Conservation (phyloP, 53 echinoderm and acorn worm genomes). For the Patiria pectinifera region DNA sequence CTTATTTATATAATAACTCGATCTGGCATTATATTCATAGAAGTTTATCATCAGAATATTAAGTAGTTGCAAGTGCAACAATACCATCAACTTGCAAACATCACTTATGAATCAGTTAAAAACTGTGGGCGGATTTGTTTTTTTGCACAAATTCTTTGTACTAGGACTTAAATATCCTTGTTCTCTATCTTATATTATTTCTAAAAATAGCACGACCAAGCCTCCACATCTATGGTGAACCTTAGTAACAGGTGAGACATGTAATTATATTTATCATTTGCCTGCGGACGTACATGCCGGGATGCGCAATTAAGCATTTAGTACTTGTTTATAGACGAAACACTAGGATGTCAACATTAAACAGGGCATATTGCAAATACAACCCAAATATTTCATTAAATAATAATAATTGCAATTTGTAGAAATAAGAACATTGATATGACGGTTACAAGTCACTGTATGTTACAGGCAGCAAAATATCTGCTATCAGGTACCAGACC, state of each 20-base stretch:
- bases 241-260: too few species aligned
- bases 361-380: not conserved
- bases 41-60: not conserved
- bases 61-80: too few species aligned
- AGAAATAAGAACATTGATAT: not conserved
- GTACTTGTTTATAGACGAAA: not conserved
- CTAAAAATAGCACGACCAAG: not conserved
- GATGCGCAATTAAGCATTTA: not conserved
- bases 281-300: too few species aligned
- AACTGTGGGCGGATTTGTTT: not conserved
- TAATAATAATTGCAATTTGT: not conserved
- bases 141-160: not conserved
- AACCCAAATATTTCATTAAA: not conserved
- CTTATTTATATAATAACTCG: not conserved
- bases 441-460: conserved; percentile 12
- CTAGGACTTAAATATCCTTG: not conserved
- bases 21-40: not conserved
- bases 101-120: not conserved
- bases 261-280: too few species aligned
- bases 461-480: conserved; percentile 2
- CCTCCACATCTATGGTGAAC: too few species aligned
- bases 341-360: not conserved
- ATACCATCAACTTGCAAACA: not conserved
- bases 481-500: conserved; percentile 34
- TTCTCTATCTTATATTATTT: not conserved